A percentile compares a stretch with the other conserved stretches of the same genome.
phyloP scores from a whole-genome alignment of 2,888 invertebrate genomes.

The Polyommatus icarus region DNA sequence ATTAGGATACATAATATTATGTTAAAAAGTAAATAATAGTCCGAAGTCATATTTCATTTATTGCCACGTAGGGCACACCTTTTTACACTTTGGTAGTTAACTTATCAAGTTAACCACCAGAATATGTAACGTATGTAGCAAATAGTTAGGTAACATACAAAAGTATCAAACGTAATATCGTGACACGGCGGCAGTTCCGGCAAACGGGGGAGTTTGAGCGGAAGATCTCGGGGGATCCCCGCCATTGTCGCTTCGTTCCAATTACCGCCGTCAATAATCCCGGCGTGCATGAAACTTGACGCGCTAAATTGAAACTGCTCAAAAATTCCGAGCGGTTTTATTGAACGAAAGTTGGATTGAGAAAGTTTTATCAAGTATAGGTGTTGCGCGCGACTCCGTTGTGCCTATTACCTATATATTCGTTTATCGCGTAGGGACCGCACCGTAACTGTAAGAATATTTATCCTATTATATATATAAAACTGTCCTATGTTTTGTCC shows the following conservation, averaged over 20 bases:
- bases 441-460: too few species aligned
- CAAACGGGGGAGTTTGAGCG: constrained; percentile 62
- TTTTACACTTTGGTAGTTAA: too few species aligned
- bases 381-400: neutral
- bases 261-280: constrained; percentile 45
- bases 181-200: constrained; percentile 43
- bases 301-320: constrained; percentile 19
- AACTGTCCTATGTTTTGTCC: too few species aligned
- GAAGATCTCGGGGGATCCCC: constrained; percentile 60
- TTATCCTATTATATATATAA: too few species aligned
- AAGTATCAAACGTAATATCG: constrained; percentile 35
- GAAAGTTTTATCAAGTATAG: neutral
- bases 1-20: too few species aligned
- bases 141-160: constrained; percentile 14
- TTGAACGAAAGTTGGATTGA: constrained; percentile 9
- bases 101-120: too few species aligned
- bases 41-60: too few species aligned
- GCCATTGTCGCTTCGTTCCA: constrained; percentile 52
- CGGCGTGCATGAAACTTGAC: constrained; percentile 31
- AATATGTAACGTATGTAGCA: constrained; percentile 5
- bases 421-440: neutral
- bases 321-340: constrained; percentile 11
- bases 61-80: too few species aligned
- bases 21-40: too few species aligned
- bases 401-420: neutral